Evolutionary conservation across 2,113 vertebrate genomes (phyloP), one percentile per base, ranked within the genome.

Genomic region (Grantiella picta): DNA sequence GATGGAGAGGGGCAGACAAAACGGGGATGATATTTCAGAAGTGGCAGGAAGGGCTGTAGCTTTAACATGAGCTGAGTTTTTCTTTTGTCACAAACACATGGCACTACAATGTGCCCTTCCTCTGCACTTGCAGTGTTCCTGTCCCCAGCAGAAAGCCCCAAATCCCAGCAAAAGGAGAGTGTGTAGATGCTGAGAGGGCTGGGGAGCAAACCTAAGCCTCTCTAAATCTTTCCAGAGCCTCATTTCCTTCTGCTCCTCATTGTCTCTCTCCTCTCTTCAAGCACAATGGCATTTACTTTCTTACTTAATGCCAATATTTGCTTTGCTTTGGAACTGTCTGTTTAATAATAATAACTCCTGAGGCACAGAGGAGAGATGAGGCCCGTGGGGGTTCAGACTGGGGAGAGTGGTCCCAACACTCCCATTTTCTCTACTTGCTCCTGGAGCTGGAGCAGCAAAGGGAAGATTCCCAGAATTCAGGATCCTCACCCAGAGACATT

Each of bases 221-320:
- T 63, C 70, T 56, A 33, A 73, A 64, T 66, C 35, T 61, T 86
- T 36, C 18, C 47, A 73, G 63, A 79, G 44, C 47, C 61, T 89
- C n/a, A 33, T 70, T 89, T 72, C 57, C 45, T 73, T 68, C 63
- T 63, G 45, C 15, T 91, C 25, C 28, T 40, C 28, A 5, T 59
- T 10, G 0, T 66, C 47, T 90, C 33, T 75, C 19, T 54, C 65
- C 25, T 72, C 38, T 60, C 31, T 60, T 82, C 66, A 63, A 35
- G 78, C 81, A 72, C 85, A 90, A 22, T 72, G 71, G 71, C 50
- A 95, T 97, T 96, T 96, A 57, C 91, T 90, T 94, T 89, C 61
- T 61, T 73, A 31, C 42, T 52, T 78, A 29, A 72, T 20, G 50
- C 72, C 86, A 94, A 91, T 86, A 81, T 96, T 96, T 95, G n/a